phyloP scores from a whole-genome alignment of 2,888 invertebrate genomes.

The Branchipolynoe longqiensis region DNA sequence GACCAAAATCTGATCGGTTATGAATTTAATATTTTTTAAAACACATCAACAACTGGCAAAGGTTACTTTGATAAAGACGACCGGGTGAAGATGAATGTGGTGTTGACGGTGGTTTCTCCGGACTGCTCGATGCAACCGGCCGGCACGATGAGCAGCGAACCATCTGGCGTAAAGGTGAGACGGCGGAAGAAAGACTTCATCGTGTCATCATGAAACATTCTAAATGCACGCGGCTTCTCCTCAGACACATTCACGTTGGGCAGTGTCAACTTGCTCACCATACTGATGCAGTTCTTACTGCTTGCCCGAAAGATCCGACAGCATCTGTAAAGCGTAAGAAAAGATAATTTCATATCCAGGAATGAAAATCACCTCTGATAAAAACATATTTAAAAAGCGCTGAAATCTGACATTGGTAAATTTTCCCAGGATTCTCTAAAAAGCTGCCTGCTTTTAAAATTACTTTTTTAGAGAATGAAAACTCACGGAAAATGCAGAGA shows the following conservation, averaged over 20 bases:
- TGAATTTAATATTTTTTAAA: too few relatives aligned
- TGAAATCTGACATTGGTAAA: too few relatives aligned
- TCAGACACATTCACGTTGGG: constrained; percentile 63
- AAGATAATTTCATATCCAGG: not conserved
- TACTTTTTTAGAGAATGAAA: too few relatives aligned
- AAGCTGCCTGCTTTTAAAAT: too few relatives aligned
- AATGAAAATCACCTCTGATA: too few relatives aligned
- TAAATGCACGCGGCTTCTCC: constrained; percentile 74
- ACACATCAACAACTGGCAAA: too few relatives aligned
- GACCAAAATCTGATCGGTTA: too few relatives aligned
- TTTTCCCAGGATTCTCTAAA: too few relatives aligned
- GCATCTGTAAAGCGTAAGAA: constrained; percentile 78
- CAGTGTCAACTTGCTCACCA: constrained; percentile 74
- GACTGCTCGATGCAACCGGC: constrained; percentile 88
- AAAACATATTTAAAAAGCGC: too few relatives aligned
- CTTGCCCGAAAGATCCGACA: constrained; percentile 81
- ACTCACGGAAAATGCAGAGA: too few relatives aligned
- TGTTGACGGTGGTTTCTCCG: constrained; percentile 83
- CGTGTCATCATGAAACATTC: constrained; percentile 81
- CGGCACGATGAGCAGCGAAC: constrained; percentile 93
- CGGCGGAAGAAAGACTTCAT: constrained; percentile 94
- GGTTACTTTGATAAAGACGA: constrained; percentile 82
- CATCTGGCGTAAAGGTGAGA: constrained; percentile 94
- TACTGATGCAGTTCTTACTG: constrained; percentile 74
- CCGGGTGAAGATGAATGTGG: constrained; percentile 85